These are phyloP conservation scores for Campylomormyrus tamandua DNA, from an alignment of 2,113 vertebrate species.

Conservation along the genomic window DNA sequence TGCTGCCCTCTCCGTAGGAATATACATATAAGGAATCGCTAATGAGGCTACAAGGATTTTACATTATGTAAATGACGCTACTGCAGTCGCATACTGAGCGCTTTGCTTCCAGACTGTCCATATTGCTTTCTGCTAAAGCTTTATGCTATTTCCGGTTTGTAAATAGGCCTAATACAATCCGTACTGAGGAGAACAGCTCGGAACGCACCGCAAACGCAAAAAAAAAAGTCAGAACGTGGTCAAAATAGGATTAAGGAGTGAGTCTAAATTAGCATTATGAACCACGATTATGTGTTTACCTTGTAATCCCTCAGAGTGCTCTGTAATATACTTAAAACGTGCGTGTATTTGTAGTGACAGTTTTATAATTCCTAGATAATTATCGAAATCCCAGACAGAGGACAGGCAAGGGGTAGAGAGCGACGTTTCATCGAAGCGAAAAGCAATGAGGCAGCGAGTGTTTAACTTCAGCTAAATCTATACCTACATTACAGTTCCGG, in stretches of 20 bases:
- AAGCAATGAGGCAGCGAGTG: background rate
- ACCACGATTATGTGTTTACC: background rate
- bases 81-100: background rate
- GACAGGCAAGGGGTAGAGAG: background rate
- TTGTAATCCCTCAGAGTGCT: background rate
- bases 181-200: background rate
- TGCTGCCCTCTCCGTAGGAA: background rate
- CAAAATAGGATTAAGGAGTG: background rate
- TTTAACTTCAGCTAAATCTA: background rate
- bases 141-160: background rate
- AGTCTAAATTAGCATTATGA: background rate
- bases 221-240: background rate
- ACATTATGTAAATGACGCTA: background rate
- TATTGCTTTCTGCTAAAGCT: background rate
- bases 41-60: background rate
- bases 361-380: slow-evolving; percentile 5
- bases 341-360: background rate
- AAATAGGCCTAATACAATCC: background rate
- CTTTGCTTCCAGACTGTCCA: background rate
- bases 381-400: background rate
- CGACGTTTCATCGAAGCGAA: background rate
- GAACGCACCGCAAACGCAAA: background rate
- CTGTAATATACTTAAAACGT: background rate
- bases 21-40: background rate
- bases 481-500: background rate